Evolutionary conservation across 2,797 vertebrate genomes (phyloP).

Genomic region (Nyctibius grandis): DNA sequence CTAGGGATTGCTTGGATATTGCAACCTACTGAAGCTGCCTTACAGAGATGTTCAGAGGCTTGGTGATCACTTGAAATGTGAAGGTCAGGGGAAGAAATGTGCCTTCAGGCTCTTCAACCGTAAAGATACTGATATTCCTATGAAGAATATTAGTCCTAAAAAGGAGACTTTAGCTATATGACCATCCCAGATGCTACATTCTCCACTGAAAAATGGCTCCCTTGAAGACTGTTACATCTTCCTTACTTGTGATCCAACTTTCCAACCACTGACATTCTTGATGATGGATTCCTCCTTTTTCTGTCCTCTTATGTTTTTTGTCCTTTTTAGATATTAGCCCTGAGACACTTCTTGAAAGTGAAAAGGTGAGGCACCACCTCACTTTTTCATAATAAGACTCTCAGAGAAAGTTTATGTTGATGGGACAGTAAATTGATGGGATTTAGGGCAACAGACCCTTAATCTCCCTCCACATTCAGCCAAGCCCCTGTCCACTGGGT

Average conservation of each 20-base stretch:
- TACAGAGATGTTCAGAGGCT: background rate
- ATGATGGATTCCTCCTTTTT: background rate
- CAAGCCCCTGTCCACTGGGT: background rate
- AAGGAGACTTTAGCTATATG: background rate
- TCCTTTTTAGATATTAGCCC: background rate
- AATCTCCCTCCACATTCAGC: background rate
- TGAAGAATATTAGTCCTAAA: conserved; percentile 2
- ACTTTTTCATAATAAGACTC: background rate
- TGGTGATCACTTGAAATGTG: background rate
- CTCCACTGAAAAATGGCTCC: conserved; percentile 22
- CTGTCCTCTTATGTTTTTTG: background rate
- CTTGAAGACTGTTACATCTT: background rate
- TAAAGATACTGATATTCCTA: background rate
- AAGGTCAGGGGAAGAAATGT: background rate
- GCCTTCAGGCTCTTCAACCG: background rate
- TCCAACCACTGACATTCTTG: background rate
- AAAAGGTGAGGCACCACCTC: background rate
- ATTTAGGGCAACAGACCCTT: background rate
- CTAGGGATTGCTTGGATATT: background rate
- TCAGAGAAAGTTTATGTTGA: background rate
- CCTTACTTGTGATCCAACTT: background rate
- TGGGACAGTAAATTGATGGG: background rate
- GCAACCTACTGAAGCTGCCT: background rate
- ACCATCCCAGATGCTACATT: background rate
- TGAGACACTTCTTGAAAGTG: background rate